Percentiles rank a stretch among this genome's conserved stretches.
Evolutionary conservation across 53 echinoderm and acorn worm genomes (phyloP).

Genomic region (Echinarachnius parma): DNA sequence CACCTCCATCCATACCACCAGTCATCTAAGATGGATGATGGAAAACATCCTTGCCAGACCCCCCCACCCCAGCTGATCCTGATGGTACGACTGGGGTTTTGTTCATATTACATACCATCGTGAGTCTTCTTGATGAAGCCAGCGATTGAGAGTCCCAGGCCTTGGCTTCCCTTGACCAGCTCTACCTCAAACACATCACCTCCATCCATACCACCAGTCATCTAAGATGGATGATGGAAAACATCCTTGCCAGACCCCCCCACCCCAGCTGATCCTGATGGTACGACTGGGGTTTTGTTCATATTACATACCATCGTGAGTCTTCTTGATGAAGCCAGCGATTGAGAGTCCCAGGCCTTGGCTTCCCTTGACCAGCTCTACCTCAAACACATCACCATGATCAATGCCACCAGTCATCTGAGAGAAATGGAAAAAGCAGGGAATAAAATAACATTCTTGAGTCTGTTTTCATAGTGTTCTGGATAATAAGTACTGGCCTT

Average conservation of each 20-base stretch:
- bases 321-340: conserved; percentile 75
- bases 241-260: too few species aligned
- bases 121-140: conserved; percentile 70
- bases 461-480: too few species aligned
- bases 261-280: too few species aligned
- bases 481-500: too few species aligned
- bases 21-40: background rate
- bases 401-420: background rate
- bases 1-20: conserved; percentile 4
- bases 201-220: background rate
- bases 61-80: too few species aligned
- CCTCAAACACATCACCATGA: conserved; percentile 66
- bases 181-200: conserved; percentile 77
- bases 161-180: conserved; percentile 74
- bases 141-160: conserved; percentile 91
- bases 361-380: conserved; percentile 72
- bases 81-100: too few species aligned
- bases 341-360: conserved; percentile 94
- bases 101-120: conserved; percentile 31
- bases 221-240: too few species aligned
- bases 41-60: too few species aligned
- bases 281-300: too few species aligned
- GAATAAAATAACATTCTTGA: too few species aligned
- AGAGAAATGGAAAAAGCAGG: too few species aligned
- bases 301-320: conserved; percentile 45